Evolutionary conservation across 2,113 vertebrate species (phyloP), one percentile per base, ranked within the genome.

Genomic region (Hystrix cristata): DNA sequence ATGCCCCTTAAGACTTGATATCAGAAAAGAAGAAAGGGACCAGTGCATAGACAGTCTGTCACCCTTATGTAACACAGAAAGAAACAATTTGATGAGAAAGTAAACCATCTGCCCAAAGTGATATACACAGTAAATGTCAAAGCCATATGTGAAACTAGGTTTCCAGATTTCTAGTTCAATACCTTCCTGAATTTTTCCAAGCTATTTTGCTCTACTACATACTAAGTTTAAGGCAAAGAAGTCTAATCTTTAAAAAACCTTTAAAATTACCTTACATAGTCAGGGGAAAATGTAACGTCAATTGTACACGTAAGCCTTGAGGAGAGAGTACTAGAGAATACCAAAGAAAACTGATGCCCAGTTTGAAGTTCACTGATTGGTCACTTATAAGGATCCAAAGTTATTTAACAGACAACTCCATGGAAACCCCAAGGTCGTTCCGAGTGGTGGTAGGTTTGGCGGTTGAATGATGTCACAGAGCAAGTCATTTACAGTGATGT

Each of bases 211-310:
- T 72, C 23, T 51, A 60, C 29, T 34, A 11, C 31, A 81, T 51
- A 83, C 16, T 71, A 57, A 83, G 29, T 60, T 67, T 43, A 90
- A 0, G 6, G 16, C 12, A 6, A 14, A 55, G 23, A 76, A 55
- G 78, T 74, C 51, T 55, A 55, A 78, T 89, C 34, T 67, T 67
- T 31, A 14, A 34, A 74, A 84, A 95, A 15, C 15, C 13, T 79
- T 69, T 3, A 87, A 80, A 88, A n/a, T 89, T 60, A 97, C 97
- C 97, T 93, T 95, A 92, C 95, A 95, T 97, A 62, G n/a, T 96
- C 43, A 97, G 87, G 94, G 80, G 67, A 82, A 67, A 90, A 90
- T 11, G 27, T 71, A 89, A 46, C 5, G 65, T 76, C 64, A 67
- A 23, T n/a, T 23, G 62, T 5, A 21, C 64, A 69, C 18, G 25